Evolutionary conservation across 2,113 vertebrate genomes (phyloP).

Genomic region (Candoia aspera): DNA sequence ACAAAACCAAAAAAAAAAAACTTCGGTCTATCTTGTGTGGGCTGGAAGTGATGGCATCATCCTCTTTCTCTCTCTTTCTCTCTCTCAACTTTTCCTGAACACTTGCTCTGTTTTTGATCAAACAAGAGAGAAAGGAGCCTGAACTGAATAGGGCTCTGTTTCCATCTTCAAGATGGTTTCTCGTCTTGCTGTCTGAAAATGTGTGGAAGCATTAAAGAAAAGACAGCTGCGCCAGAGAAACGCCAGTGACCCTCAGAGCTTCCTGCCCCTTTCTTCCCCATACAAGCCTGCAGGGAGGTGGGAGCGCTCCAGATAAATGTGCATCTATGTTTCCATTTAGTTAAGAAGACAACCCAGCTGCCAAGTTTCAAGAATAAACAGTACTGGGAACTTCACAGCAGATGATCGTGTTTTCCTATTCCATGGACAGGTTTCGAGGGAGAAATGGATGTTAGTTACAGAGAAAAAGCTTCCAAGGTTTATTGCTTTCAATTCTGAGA

Average conservation of each 20-base stretch:
- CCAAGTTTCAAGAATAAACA: conserved; percentile 51
- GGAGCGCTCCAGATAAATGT: conserved; percentile 55
- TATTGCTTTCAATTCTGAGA: background rate
- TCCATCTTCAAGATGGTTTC: conserved; percentile 55
- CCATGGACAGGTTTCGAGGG: background rate
- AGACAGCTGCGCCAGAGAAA: conserved; percentile 60
- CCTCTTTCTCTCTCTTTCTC: background rate
- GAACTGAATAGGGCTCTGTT: conserved; percentile 67
- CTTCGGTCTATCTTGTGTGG: conserved; percentile 35
- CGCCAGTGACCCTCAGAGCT: conserved; percentile 59
- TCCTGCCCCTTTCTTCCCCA: conserved; percentile 64
- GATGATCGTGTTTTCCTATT: conserved; percentile 43
- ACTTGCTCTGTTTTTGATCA: conserved; percentile 61
- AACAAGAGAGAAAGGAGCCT: conserved; percentile 61
- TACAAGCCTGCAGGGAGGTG: conserved; percentile 45
- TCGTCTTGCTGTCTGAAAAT: conserved; percentile 59
- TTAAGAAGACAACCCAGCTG: conserved; percentile 49
- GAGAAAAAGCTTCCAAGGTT: background rate
- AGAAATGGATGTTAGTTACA: conserved; percentile 9
- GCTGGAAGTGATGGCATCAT: background rate
- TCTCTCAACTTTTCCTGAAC: conserved; percentile 46
- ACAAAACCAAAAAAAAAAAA: background rate
- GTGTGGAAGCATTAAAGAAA: conserved; percentile 52
- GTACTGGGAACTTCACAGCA: conserved; percentile 28
- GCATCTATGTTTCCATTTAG: conserved; percentile 58